These are phyloP conservation scores for Cyanoliseus patagonus DNA, from an alignment of 2,113 vertebrate species.

Conservation along the genomic window DNA sequence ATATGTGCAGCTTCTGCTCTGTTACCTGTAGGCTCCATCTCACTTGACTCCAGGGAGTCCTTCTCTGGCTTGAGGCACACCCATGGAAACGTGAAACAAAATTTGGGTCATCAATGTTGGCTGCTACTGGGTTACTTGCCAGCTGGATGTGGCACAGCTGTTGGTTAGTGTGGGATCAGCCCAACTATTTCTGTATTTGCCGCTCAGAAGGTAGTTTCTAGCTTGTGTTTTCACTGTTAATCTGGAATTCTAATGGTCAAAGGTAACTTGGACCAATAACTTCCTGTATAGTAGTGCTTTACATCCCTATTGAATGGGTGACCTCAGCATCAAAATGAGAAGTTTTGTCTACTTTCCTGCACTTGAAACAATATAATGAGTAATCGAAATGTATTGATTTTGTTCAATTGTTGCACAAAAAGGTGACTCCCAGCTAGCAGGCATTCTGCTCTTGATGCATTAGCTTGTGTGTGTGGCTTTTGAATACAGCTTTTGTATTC, in stretches of 20 bases:
- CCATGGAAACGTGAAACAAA: no score
- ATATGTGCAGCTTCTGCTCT: neutral
- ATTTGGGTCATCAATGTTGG: rapidly evolving
- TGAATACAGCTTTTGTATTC: neutral
- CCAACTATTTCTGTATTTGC: neutral
- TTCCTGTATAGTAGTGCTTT: neutral
- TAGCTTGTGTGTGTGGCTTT: neutral
- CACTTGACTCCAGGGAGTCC: neutral
- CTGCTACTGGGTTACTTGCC: neutral
- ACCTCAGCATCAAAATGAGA: neutral
- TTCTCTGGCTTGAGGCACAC: neutral
- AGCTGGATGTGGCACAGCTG: neutral
- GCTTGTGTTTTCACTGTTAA: neutral
- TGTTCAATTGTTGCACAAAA: neutral
- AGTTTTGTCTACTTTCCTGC: neutral
- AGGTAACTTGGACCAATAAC: neutral
- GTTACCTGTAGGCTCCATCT: neutral
- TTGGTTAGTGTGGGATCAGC: neutral
- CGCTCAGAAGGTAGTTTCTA: neutral
- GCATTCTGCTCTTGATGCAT: neutral
- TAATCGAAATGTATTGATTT: neutral
- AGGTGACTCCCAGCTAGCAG: neutral
- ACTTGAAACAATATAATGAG: neutral
- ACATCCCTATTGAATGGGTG: neutral
- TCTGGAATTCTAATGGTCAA: neutral